These are phyloP conservation scores for Molanna angustata DNA, from an alignment of 2,888 invertebrate genomes.

Conservation along the genomic window DNA sequence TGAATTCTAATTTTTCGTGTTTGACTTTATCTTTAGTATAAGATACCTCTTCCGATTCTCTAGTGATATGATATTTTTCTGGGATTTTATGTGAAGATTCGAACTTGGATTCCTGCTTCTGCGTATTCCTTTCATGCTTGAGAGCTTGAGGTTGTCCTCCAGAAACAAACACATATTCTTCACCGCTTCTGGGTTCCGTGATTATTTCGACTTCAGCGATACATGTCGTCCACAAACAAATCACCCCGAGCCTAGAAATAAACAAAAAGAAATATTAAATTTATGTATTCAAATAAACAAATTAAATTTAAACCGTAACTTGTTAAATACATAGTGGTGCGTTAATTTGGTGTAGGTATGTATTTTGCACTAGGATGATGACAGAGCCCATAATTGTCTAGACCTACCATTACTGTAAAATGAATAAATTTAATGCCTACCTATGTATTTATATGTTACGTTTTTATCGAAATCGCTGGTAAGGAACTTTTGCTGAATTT, in stretches of 20 bases:
- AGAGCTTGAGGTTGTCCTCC: slow-evolving; percentile 51
- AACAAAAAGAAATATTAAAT: neutral
- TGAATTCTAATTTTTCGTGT: slow-evolving; percentile 21
- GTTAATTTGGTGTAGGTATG: too few species aligned
- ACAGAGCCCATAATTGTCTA: too few species aligned
- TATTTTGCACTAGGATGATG: too few species aligned
- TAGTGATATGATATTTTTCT: slow-evolving; percentile 44
- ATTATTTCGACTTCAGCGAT: slow-evolving; percentile 58
- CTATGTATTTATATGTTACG: too few species aligned
- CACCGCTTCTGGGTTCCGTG: slow-evolving; percentile 62
- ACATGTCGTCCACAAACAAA: slow-evolving; percentile 40
- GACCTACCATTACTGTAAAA: too few species aligned
- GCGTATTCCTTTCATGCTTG: slow-evolving; percentile 39
- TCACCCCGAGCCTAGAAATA: slow-evolving; percentile 52
- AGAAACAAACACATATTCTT: slow-evolving; percentile 65
- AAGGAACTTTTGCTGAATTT: too few species aligned
- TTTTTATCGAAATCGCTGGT: too few species aligned
- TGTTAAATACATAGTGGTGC: too few species aligned
- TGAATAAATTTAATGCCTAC: too few species aligned
- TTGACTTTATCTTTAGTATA: slow-evolving; percentile 24
- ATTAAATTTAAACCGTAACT: too few species aligned
- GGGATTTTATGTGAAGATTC: slow-evolving; percentile 74
- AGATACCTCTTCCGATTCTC: slow-evolving; percentile 26
- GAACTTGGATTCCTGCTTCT: slow-evolving; percentile 43
- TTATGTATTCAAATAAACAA: too few species aligned